phyloP scores from a whole-genome alignment of 1,140 invertebrate species.

The Lethrus apterus region DNA sequence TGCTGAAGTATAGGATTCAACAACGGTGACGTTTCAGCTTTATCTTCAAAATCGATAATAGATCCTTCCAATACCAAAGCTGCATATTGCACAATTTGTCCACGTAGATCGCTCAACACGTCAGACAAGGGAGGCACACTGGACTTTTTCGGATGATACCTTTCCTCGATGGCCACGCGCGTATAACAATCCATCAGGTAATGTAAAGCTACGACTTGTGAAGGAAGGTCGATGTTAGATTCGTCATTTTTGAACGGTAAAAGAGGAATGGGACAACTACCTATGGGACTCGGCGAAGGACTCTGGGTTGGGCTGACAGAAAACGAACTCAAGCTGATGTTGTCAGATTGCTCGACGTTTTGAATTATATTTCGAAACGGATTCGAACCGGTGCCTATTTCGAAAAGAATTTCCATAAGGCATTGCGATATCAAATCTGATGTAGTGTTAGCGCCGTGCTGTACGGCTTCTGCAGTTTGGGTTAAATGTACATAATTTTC shows the following conservation, averaged over 20 bases:
- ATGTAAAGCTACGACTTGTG: slow-evolving; percentile 44
- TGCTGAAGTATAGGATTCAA: slow-evolving; percentile 55
- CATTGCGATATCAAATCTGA: slow-evolving; percentile 53
- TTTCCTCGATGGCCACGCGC: slow-evolving; percentile 59
- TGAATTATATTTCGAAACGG: slow-evolving; percentile 50
- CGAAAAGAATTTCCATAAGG: slow-evolving; percentile 60
- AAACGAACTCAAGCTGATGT: slow-evolving; percentile 36
- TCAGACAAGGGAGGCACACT: slow-evolving; percentile 48
- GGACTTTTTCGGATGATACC: slow-evolving; percentile 64
- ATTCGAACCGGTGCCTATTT: slow-evolving; percentile 53
- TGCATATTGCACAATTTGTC: slow-evolving; percentile 56
- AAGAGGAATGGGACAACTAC: slow-evolving; percentile 33
- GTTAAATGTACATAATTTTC: slow-evolving; percentile 57
- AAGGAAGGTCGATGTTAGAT: slow-evolving; percentile 36
- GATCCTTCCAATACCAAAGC: slow-evolving; percentile 53
- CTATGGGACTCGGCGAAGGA: slow-evolving; percentile 41
- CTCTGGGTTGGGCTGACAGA: slow-evolving; percentile 31
- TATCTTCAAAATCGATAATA: slow-evolving; percentile 10
- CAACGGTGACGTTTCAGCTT: slow-evolving; percentile 44
- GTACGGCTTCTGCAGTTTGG: slow-evolving; percentile 49
- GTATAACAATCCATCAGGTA: slow-evolving; percentile 61
- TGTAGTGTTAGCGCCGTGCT: slow-evolving; percentile 44
- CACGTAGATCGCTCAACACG: slow-evolving; percentile 50
- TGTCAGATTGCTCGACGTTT: slow-evolving; percentile 44
- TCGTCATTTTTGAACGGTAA: slow-evolving; percentile 35